Base-by-base conservation (phyloP, 2,113 vertebrate genomes). In the Dissostichus mawsoni region DNA sequence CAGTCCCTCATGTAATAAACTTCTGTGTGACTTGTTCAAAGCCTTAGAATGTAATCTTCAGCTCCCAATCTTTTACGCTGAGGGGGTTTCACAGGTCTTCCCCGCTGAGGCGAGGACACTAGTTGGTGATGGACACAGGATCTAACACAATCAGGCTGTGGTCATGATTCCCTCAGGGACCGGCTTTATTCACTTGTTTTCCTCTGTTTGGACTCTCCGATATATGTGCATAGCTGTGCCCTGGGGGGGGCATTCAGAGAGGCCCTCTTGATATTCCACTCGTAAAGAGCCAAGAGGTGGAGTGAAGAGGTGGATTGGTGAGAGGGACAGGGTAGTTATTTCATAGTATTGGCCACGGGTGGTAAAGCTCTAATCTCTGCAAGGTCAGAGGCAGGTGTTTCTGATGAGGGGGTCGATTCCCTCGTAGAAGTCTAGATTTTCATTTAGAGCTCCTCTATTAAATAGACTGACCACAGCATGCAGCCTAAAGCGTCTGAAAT, bases 151-250 rank as follows among this genome's bases (percentile, higher is more conserved):
- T 93, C 87, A 90, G 62, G 59, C 67, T 71, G 73, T 70, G 75
- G 84, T 80, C 79, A 74, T 62, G 68, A 79, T 85, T 83, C 74
- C 81, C 79, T 81, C 64, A 11, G 77, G 85, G 71, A 62, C 17
- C 65, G 55, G 88, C 72, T 91, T 92, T 73, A 90, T 89, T 90
- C 90, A 88, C 79, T 90, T 91, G 87, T 81, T 92, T 91, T 85
- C 73, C 57, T 82, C 72, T 78, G 70, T 87, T 87, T 83, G 73
- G 82, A 81, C 78, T 80, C 63, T 41, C 70, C 88, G 86, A 93
- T 91, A 75, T 89, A 87, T 87, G 81, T 84, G 84, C 79, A 65
- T 62, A 65, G 65, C 71, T 3, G 14, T 13, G 65, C 84, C 82
- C 76, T n/a, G 63, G 12, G 77, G 77, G 76, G 56, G 66, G 69